These are phyloP conservation scores for Sarcophaga caerulescens DNA, from an alignment of 2,888 invertebrate species.

Conservation along the genomic window DNA sequence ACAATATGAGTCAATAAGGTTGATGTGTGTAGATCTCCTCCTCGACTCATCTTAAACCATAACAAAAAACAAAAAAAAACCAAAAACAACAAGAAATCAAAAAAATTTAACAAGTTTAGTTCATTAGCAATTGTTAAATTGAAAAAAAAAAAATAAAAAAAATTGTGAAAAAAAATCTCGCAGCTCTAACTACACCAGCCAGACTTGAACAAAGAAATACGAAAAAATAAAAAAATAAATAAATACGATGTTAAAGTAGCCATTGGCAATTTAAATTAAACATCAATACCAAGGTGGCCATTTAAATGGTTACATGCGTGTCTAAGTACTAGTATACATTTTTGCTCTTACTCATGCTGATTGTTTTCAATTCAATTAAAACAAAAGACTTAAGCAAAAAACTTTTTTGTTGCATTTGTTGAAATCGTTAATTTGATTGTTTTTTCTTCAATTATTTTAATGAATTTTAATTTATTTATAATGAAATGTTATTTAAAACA, in stretches of 20 bases:
- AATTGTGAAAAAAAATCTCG: not conserved
- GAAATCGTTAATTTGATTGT: too few relatives aligned
- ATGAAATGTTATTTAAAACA: too few relatives aligned
- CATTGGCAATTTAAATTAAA: slow-evolving; percentile 55
- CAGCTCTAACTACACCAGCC: not conserved
- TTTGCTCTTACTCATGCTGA: not conserved
- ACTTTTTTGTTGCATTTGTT: not conserved
- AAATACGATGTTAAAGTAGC: slow-evolving; percentile 46
- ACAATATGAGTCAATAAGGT: slow-evolving; percentile 51
- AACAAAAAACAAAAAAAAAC: not conserved
- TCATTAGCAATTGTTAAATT: slow-evolving; percentile 59
- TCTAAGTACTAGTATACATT: not conserved
- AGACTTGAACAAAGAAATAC: not conserved
- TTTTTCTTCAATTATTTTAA: too few relatives aligned
- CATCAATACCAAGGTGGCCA: slow-evolving; percentile 17
- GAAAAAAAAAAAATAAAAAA: not conserved
- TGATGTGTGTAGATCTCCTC: slow-evolving; percentile 55
- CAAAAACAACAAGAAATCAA: slow-evolving; percentile 1
- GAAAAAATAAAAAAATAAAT: not conserved
- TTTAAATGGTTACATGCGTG: slow-evolving; percentile 22
- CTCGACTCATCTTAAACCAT: slow-evolving; percentile 33
- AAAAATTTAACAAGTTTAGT: slow-evolving; percentile 60
- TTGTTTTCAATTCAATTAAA: not conserved
- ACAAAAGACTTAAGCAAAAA: slow-evolving; percentile 26
- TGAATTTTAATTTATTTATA: too few relatives aligned